These are phyloP conservation scores for Sapayoa aenigma DNA, from an alignment of 2,113 vertebrate species.

Conservation along the genomic window DNA sequence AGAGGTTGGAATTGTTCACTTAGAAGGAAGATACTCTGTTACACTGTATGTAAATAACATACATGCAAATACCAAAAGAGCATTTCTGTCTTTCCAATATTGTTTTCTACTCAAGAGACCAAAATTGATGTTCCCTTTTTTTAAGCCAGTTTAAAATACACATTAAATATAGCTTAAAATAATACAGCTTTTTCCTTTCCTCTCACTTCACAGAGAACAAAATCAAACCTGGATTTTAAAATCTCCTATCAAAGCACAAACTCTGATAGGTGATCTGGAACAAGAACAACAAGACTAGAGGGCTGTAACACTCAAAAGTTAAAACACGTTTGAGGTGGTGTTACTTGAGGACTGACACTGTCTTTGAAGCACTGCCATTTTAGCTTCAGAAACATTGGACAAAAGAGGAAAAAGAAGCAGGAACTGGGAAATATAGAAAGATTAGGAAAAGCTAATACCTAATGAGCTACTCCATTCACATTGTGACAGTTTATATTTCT, in stretches of 20 bases:
- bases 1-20: not conserved
- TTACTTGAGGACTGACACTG: not conserved
- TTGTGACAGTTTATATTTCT: not conserved
- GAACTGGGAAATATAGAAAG: not conserved
- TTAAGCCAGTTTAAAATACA: not conserved
- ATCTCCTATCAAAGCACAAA: not conserved
- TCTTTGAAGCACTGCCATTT: not conserved
- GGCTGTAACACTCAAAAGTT: not conserved
- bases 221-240: not conserved
- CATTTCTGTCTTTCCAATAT: not conserved
- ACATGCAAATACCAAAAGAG: not conserved
- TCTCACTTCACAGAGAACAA: not conserved
- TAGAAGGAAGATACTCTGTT: not conserved
- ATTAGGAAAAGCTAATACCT: not conserved
- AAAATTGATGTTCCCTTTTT: not conserved
- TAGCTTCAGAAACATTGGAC: not conserved
- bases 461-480: not conserved
- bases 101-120: not conserved
- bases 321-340: not conserved
- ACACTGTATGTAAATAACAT: not conserved
- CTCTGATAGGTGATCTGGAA: not conserved
- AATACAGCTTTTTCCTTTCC: not conserved
- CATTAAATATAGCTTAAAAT: too few relatives aligned
- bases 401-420: not conserved
- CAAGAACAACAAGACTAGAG: not conserved